Evolutionary conservation across 2,797 vertebrate genomes (phyloP).

Genomic region (Anableps anableps): DNA sequence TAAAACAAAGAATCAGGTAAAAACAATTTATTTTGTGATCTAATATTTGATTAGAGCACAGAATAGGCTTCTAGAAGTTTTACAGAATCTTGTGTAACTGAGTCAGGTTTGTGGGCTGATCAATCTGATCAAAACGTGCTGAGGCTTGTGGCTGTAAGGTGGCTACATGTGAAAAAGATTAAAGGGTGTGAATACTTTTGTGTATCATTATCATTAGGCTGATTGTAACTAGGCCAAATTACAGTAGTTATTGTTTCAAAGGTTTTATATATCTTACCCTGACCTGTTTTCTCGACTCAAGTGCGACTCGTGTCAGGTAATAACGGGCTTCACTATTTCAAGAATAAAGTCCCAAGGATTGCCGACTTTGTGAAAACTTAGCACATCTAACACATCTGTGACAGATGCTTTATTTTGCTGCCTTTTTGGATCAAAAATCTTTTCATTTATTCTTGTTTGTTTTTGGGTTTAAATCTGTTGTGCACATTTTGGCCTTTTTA

Average conservation of each 20-base stretch:
- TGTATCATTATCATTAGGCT: too few species aligned
- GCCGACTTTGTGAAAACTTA: neutral
- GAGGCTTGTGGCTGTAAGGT: too few species aligned
- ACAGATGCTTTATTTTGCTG: neutral
- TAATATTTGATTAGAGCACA: slow-evolving; percentile 1
- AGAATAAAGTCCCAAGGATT: neutral
- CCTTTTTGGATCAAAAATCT: too few species aligned
- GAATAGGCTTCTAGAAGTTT: neutral
- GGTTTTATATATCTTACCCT: too few species aligned
- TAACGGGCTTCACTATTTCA: neutral
- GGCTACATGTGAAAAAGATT: too few species aligned
- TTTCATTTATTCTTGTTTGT: neutral
- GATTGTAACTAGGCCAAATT: too few species aligned
- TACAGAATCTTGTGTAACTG: neutral
- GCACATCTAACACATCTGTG: neutral
- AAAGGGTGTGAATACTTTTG: too few species aligned
- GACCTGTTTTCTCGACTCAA: too few species aligned
- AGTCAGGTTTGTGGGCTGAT: neutral
- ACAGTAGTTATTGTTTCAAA: too few species aligned
- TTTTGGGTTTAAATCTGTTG: neutral
- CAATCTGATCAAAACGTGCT: too few species aligned
- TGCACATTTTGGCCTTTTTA: too few species aligned
- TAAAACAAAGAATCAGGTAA: neutral
- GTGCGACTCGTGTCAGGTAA: too few species aligned
- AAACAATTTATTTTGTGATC: neutral